phyloP scores from a whole-genome alignment of 2,888 invertebrate genomes.

The Crepidodera aurea region DNA sequence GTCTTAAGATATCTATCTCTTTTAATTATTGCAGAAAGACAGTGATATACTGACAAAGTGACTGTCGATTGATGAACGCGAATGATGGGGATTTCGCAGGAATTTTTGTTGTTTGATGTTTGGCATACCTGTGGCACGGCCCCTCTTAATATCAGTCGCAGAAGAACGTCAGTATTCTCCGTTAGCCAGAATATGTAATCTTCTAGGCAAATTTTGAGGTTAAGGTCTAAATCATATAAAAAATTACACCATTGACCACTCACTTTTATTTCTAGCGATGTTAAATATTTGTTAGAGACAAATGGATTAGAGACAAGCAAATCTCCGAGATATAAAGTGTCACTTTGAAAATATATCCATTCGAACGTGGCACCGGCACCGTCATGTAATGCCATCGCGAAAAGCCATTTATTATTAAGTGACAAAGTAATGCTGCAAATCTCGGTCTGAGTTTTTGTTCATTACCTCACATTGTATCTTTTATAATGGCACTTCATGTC shows the following conservation, averaged over 20 bases:
- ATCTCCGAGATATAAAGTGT: slow-evolving; percentile 31
- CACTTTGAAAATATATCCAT: slow-evolving; percentile 31
- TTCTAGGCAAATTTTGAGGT: too few species aligned
- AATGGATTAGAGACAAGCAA: slow-evolving; percentile 28
- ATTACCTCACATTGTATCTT: slow-evolving; percentile 33
- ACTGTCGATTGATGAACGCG: too few species aligned
- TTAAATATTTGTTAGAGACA: slow-evolving; percentile 25
- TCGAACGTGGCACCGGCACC: slow-evolving; percentile 25
- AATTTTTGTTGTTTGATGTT: too few species aligned
- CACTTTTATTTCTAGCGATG: neutral
- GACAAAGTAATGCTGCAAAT: slow-evolving; percentile 33
- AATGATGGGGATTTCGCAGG: too few species aligned
- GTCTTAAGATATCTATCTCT: too few species aligned
- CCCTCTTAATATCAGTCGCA: too few species aligned
- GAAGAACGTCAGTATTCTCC: too few species aligned
- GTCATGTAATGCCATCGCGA: slow-evolving; percentile 13
- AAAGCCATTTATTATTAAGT: slow-evolving; percentile 34
- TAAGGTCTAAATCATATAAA: too few species aligned
- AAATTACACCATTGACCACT: slow-evolving; percentile 2
- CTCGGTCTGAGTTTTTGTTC: slow-evolving; percentile 32
- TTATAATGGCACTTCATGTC: slow-evolving; percentile 28
- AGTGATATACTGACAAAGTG: too few species aligned
- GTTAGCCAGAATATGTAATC: too few species aligned
- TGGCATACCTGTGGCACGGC: too few species aligned
- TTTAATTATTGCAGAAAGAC: too few species aligned